Conservation (phyloP, 2,113 vertebrate species). For the Macquaria australasica region DNA sequence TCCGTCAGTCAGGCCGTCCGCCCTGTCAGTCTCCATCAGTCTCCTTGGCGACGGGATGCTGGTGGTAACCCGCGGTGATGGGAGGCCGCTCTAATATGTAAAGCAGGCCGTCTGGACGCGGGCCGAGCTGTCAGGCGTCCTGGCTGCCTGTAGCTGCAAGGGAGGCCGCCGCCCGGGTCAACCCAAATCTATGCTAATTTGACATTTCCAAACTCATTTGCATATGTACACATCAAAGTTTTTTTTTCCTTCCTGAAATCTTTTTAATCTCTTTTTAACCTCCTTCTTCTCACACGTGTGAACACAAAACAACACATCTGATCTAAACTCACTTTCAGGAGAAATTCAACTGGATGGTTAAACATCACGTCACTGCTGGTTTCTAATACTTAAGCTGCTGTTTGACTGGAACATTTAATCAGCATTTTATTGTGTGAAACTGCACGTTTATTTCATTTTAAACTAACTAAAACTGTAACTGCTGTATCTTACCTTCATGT, state of each 20-base stretch:
- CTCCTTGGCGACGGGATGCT: conserved; percentile 87
- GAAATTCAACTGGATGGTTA: too few species aligned
- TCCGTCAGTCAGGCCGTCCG: conserved; percentile 81
- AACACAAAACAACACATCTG: background rate
- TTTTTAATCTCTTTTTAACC: conserved; percentile 17
- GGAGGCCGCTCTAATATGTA: conserved; percentile 88
- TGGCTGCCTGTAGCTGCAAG: conserved; percentile 89
- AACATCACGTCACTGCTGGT: background rate
- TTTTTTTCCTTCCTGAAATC: conserved; percentile 52
- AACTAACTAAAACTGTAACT: too few species aligned
- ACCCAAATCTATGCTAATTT: conserved; percentile 97
- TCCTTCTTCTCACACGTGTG: background rate
- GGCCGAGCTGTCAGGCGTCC: conserved; percentile 91
- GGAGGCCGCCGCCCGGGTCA: conserved; percentile 89
- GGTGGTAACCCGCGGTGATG: conserved; percentile 88
- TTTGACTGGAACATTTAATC: background rate
- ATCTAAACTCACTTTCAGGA: background rate
- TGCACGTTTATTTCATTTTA: background rate
- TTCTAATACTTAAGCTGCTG: background rate
- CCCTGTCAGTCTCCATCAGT: conserved; percentile 94
- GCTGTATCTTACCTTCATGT: too few species aligned
- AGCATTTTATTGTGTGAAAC: background rate
- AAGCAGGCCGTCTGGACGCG: conserved; percentile 89
- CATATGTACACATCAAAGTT: conserved; percentile 92
- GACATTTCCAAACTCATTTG: conserved; percentile 97